phyloP scores from a whole-genome alignment of 2,888 invertebrate species.

The Slavum lentiscoides region DNA sequence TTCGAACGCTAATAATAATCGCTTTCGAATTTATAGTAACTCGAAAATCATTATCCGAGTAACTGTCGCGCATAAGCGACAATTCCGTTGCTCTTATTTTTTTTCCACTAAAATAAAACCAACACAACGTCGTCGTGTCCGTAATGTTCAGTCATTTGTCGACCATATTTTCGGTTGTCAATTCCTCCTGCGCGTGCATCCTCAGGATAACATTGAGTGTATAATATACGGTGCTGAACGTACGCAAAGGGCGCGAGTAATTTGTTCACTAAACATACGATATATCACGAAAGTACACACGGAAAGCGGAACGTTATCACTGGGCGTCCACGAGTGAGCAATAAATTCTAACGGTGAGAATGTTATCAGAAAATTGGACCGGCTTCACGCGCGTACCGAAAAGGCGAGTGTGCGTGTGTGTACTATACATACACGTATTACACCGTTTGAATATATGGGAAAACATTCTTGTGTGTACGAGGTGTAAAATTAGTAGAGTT shows the following conservation, averaged over 20 bases:
- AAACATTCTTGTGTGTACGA: conserved; percentile 49
- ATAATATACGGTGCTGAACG: background rate
- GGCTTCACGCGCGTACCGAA: conserved; percentile 15
- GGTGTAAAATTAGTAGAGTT: conserved; percentile 51
- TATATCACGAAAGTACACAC: conserved; percentile 27
- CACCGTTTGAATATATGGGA: background rate
- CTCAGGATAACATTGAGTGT: background rate
- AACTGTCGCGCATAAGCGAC: too few species aligned
- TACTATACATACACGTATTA: background rate
- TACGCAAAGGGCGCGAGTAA: background rate
- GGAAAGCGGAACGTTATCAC: conserved; percentile 47
- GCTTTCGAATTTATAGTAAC: too few species aligned
- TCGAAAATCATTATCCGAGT: too few species aligned
- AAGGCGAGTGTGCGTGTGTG: background rate
- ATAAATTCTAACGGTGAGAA: conserved; percentile 32
- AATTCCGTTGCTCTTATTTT: too few species aligned
- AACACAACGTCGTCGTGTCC: background rate
- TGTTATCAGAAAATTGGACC: conserved; percentile 51
- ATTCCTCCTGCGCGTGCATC: background rate
- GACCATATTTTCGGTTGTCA: background rate
- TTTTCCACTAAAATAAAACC: background rate
- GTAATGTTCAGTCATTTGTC: background rate
- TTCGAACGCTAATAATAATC: too few species aligned
- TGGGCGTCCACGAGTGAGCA: conserved; percentile 32
- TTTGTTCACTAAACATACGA: conserved; percentile 25